These are phyloP conservation scores for Hydrotaea cyrtoneurina DNA, from an alignment of 2,888 invertebrate species.

Conservation along the genomic window DNA sequence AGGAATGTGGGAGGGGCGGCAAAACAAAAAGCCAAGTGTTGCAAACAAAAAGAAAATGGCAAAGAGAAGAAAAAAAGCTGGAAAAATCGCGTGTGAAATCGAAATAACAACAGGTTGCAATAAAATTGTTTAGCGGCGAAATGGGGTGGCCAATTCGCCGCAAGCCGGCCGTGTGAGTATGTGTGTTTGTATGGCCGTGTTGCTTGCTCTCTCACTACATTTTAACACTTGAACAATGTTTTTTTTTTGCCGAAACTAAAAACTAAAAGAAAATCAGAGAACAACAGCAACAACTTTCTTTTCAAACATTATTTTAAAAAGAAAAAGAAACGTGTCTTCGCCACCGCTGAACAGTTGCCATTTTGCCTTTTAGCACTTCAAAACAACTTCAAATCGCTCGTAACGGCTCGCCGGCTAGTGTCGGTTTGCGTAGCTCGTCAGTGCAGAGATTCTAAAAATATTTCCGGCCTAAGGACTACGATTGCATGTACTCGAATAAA, in stretches of 20 bases:
- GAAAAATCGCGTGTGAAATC: conserved; percentile 53
- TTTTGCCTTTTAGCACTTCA: conserved; percentile 29
- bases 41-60: conserved; percentile 5
- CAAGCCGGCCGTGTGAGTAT: background rate
- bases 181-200: background rate
- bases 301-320: background rate
- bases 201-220: background rate
- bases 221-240: background rate
- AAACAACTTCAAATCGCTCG: background rate
- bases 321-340: background rate
- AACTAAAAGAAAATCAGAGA: no score
- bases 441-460: conserved; percentile 14
- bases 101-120: conserved; percentile 61
- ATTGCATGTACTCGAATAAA: background rate
- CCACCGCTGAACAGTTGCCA: background rate
- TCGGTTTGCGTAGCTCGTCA: background rate
- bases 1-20: background rate
- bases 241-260: background rate
- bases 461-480: background rate
- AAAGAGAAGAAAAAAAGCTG: background rate
- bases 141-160: background rate
- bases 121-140: background rate
- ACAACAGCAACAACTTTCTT: background rate
- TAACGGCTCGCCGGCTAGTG: background rate
- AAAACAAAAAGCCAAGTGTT: background rate